A percentile compares a stretch with the other conserved stretches of the same genome.
Conservation (phyloP, 1,140 invertebrate genomes). For the Pseudoatta argentina region DNA sequence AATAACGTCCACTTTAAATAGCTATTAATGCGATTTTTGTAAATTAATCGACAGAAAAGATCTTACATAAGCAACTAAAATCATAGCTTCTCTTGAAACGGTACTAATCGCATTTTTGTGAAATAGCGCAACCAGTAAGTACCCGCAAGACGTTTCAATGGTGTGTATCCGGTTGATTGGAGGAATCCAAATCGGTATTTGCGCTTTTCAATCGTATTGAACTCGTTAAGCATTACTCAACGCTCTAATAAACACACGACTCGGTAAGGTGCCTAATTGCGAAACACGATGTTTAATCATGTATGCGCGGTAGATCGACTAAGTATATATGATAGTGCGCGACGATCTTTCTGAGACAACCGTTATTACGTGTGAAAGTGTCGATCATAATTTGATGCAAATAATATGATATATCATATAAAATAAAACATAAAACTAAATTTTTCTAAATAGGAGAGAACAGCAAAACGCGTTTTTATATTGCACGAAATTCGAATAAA, state of each 20-base stretch:
- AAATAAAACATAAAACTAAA: neutral
- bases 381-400: neutral
- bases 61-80: constrained; percentile 67
- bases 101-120: constrained; percentile 67
- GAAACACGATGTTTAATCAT: constrained; percentile 55
- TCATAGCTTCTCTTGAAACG: constrained; percentile 35
- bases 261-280: constrained; percentile 60
- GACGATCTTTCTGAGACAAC: neutral
- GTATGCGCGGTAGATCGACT: neutral
- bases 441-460: neutral
- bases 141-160: neutral
- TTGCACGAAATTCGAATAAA: neutral
- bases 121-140: constrained; percentile 65
- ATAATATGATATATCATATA: neutral
- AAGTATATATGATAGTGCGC: constrained; percentile 55
- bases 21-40: constrained; percentile 28
- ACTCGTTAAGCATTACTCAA: constrained; percentile 56
- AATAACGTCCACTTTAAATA: neutral
- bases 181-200: constrained; percentile 50
- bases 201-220: constrained; percentile 50
- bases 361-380: neutral
- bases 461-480: neutral
- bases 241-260: constrained; percentile 52
- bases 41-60: constrained; percentile 54
- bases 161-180: neutral